A percentile compares a stretch with the other conserved stretches of the same genome.
phyloP scores from a whole-genome alignment of 2,113 vertebrate species.

The Loxodonta africana region DNA sequence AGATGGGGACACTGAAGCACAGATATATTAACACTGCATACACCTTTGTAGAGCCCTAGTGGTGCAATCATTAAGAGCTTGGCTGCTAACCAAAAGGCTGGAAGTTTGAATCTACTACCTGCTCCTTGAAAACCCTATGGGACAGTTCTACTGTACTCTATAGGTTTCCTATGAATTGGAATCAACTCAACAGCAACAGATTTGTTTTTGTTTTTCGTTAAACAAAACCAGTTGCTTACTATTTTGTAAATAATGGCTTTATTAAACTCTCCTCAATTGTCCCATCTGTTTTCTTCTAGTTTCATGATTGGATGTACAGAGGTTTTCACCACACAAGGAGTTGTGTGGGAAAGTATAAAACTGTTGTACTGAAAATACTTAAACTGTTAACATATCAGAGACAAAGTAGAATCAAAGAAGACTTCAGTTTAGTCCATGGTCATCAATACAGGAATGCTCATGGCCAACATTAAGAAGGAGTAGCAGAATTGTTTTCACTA shows the following conservation, averaged over 20 bases:
- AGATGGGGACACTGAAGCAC: background rate
- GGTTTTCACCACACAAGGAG: background rate
- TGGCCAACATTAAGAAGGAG: background rate
- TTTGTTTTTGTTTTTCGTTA: background rate
- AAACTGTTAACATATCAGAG: background rate
- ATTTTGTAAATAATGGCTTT: background rate
- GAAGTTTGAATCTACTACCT: background rate
- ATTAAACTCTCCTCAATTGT: background rate
- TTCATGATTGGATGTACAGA: background rate
- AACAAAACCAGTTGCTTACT: background rate
- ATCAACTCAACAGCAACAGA: background rate
- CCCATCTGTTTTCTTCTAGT: background rate
- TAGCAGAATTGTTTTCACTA: constrained; percentile 5
- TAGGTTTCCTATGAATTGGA: background rate
- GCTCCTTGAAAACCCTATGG: background rate
- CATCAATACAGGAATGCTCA: background rate
- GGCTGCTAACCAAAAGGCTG: background rate
- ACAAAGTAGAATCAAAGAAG: background rate
- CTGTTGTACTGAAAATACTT: background rate
- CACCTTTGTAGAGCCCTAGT: background rate
- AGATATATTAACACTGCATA: background rate
- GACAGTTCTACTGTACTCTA: background rate
- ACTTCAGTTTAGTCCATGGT: background rate
- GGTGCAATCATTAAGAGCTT: background rate
- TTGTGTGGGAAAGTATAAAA: background rate